Evolutionary conservation across 1,140 invertebrate species (phyloP), one percentile per base, ranked within the genome.

Genomic region (Paramacrobiotus metropolitanus): DNA sequence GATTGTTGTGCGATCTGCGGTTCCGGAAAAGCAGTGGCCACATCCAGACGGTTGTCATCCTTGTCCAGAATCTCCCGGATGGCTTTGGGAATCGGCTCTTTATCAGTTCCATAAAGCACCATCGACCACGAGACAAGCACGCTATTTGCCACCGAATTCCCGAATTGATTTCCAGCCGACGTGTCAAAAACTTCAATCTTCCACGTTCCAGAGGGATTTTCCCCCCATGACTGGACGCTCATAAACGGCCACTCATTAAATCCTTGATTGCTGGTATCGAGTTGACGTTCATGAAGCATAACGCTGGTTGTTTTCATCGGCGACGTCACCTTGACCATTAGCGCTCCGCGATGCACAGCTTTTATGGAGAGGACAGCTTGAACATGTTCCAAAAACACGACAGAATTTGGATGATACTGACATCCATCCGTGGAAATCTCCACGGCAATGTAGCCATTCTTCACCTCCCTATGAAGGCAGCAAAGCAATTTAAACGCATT

Each of bases 181-280:
- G 15, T 15, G 15, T 55, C 48, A 20, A 63, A 2, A 29, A 77
- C 69, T 60, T 68, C 67, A 0, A 77, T 62, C 3, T 66, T 71
- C 77, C 77, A 78, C 2, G 83, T 72, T 4, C 77, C 79, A 30
- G 68, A 61, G 18, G 78, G 88, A 67, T 85, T 84, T 70, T 97
- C 93, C 3, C 90, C 90, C 91, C 92, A 97, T 68, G 84, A 91
- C 68, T 96, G 92, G 1, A 96, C 89, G 65, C 87, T 90, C 66
- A 96, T 79, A 77, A 98, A 98, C 20, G 89, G 90, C 87, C 92
- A 97, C 69, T 94, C 87, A 70, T 93, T 87, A 70, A 95, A 94
- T 68, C 89, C 92, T 2, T 87, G 87, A 67, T 82, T 84, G 44
- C 86, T 80, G n/a, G 88, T 83, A 72, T 97, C 93, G 60, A 87